phyloP scores from a whole-genome alignment of 2,797 vertebrate genomes.

The Parauchenoglanis punctatus region DNA sequence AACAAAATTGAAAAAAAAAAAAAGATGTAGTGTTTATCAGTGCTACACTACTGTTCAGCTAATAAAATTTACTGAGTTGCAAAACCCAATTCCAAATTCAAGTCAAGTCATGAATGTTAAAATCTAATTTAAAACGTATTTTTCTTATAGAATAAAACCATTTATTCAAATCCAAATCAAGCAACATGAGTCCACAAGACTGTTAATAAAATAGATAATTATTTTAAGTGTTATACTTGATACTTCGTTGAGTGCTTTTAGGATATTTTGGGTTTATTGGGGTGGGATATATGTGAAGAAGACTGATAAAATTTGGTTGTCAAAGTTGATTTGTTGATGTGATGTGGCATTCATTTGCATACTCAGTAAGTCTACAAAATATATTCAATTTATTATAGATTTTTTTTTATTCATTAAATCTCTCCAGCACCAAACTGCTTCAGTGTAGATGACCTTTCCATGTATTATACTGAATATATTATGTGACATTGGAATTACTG shows the following conservation, averaged over 20 bases:
- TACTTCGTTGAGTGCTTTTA: neutral
- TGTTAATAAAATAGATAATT: neutral
- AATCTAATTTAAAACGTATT: neutral
- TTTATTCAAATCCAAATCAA: neutral
- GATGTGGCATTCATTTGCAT: neutral
- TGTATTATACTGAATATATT: constrained; percentile 53
- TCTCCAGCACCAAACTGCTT: neutral
- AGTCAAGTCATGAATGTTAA: neutral
- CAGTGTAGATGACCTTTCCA: constrained; percentile 30
- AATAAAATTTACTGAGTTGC: neutral
- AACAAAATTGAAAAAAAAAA: neutral
- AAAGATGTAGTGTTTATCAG: neutral
- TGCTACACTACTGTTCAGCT: neutral
- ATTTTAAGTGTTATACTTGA: neutral
- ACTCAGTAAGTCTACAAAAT: neutral
- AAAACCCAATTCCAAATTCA: neutral
- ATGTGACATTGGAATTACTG: constrained; percentile 57
- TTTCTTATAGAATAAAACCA: neutral
- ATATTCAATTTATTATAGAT: neutral
- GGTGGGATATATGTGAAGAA: neutral
- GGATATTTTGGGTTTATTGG: neutral
- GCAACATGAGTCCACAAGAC: neutral
- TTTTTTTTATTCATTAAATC: neutral
- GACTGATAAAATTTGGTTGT: neutral
- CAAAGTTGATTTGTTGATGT: neutral